Conservation (phyloP, 2,797 vertebrate species). For the Acrossocheilus wenchowensis region DNA sequence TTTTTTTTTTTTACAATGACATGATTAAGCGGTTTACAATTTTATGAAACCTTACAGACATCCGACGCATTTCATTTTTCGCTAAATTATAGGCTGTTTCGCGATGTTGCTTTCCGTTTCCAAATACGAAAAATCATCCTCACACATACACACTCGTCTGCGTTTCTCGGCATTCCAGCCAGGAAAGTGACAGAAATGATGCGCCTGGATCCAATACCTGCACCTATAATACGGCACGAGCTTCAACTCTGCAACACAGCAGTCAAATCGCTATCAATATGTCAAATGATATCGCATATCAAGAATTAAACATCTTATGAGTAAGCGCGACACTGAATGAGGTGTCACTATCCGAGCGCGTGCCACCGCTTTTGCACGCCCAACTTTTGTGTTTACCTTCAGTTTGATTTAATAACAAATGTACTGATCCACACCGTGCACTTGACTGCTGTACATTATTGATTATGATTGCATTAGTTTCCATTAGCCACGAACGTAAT, state of each 20-base stretch:
- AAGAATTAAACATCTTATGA: background rate
- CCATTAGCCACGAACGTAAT: background rate
- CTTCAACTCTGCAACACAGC: background rate
- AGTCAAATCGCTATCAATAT: background rate
- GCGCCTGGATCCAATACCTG: background rate
- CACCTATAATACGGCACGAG: background rate
- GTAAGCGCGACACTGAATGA: slow-evolving; percentile 5
- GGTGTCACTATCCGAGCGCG: slow-evolving; percentile 37
- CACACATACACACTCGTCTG: background rate
- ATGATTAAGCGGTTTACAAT: background rate
- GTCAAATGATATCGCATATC: background rate
- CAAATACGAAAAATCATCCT: background rate
- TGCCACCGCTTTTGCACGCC: background rate
- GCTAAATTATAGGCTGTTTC: background rate
- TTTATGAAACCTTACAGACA: background rate
- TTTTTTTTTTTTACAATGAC: background rate
- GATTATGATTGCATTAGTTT: background rate
- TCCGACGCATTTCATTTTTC: background rate
- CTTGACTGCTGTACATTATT: background rate
- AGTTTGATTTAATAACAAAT: slow-evolving; percentile 20
- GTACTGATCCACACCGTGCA: background rate
- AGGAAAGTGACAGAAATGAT: slow-evolving; percentile 1
- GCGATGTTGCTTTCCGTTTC: background rate
- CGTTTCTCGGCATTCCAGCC: background rate
- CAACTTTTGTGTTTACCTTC: slow-evolving; percentile 43